Base-by-base conservation (phyloP, 1,140 invertebrate species). In the Apocrypta bakeri region DNA sequence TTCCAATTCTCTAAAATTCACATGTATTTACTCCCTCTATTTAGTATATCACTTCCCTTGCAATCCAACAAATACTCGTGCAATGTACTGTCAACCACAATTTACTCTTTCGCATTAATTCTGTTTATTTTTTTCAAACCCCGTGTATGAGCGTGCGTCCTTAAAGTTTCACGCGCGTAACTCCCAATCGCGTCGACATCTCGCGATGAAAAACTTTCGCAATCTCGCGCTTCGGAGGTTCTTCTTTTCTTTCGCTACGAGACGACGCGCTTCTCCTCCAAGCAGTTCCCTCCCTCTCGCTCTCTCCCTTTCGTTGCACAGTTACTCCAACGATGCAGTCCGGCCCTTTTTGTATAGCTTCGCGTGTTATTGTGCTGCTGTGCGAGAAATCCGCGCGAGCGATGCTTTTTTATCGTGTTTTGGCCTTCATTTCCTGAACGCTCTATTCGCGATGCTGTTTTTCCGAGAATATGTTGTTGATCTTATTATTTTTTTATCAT, bases 201-300 rank as follows among this genome's bases (percentile, higher is more conserved):
- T 84, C 86, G 84, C 85, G 72, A 85, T 85, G 86, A 87, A 86
- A 85, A 88, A 87, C 85, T 88, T 89, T 85, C 81, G 83, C 84
- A 85, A 87, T 88, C 85, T 84, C 84, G 48, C 40, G 82, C 73
- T 79, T 48, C 80, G 61, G 71, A 71, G 76, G 71, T 73, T 84
- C 82, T 77, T 79, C 37, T 42, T 73, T 73, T 73, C 21, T 48
- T 42, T 42, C 72, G 24, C 71, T 0, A 25, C 42, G 40, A 27
- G 56, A 74, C 56, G 56, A n/a, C 8, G 42, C 3, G 66, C 24
- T 56, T 12, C 61, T 75, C 31, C 68, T 71, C 68, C 11, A 21
- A 33, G 9, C 24, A 14, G 40, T 27, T 24, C 25, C 21, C 4
- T 21, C 21, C 21, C 56, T 64, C 17, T 69, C 37, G 8, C 12